A percentile compares a stretch with the other conserved stretches of the same genome.
These are phyloP conservation scores for Cheiracanthium punctorium DNA, from an alignment of 2,888 invertebrate genomes.

Conservation along the genomic window DNA sequence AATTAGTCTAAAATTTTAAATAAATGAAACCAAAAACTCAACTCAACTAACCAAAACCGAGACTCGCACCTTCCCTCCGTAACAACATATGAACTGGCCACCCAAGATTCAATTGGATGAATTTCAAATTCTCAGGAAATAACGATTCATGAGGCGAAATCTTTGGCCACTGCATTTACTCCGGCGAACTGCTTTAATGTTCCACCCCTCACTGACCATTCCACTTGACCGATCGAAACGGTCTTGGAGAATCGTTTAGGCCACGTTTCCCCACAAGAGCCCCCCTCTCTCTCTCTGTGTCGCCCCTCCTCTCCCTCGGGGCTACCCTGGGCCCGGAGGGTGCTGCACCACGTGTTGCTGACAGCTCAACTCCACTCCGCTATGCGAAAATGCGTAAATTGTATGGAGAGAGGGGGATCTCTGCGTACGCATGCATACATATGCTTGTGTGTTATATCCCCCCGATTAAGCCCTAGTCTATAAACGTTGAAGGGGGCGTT, in stretches of 20 bases:
- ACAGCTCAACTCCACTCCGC: conserved; percentile 8
- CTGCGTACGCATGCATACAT: not conserved
- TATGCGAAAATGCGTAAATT: conserved; percentile 7
- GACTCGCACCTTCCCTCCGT: no score
- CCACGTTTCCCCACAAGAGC: conserved; percentile 1
- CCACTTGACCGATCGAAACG: conserved; percentile 13
- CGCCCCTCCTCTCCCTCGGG: not conserved
- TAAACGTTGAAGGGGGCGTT: conserved; percentile 1
- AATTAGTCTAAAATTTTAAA: no score
- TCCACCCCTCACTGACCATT: conserved; percentile 9
- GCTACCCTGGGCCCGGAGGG: not conserved
- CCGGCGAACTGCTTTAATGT: conserved; percentile 1
- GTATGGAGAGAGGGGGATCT: not conserved
- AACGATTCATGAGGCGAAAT: not conserved
- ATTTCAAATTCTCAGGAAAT: not conserved
- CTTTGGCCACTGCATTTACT: not conserved
- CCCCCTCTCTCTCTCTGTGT: not conserved
- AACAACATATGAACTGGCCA: not conserved
- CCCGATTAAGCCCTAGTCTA: conserved; percentile 7
- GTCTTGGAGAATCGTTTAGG: not conserved
- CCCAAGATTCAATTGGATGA: not conserved
- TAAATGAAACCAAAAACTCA: no score
- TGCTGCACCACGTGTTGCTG: conserved; percentile 17
- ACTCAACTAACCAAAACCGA: no score
- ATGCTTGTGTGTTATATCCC: not conserved